phyloP scores from a whole-genome alignment of 2,888 invertebrate species.

The Bursaphelenchus okinawaensis region DNA sequence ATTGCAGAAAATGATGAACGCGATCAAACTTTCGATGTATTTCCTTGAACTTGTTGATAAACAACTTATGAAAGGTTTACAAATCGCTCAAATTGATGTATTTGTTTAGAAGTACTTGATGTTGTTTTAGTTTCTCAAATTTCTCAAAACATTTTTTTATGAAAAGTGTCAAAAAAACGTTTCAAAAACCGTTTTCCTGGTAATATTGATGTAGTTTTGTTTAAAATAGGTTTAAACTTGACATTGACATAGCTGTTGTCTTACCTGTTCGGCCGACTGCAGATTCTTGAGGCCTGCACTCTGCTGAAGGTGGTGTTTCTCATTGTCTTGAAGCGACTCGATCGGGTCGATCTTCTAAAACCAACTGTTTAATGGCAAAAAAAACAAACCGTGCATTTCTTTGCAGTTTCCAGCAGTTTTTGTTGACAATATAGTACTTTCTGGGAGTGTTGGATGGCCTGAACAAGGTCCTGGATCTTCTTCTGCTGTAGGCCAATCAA shows the following conservation, averaged over 20 bases:
- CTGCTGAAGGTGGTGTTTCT: conserved; percentile 10
- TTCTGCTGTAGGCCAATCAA: conserved; percentile 46
- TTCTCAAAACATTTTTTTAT: too few species aligned
- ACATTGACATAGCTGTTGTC: conserved; percentile 1
- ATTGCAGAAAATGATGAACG: too few species aligned
- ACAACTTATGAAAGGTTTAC: too few species aligned
- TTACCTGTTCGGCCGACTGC: conserved; percentile 12
- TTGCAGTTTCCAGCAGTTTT: conserved; percentile 43
- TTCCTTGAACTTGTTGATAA: too few species aligned
- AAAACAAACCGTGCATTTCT: conserved; percentile 1
- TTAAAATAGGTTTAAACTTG: not conserved
- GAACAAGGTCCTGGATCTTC: conserved; percentile 45
- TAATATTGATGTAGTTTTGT: too few species aligned
- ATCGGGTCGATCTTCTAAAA: conserved; percentile 1
- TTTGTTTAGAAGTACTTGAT: too few species aligned
- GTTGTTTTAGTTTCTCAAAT: too few species aligned
- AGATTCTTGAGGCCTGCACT: conserved; percentile 1
- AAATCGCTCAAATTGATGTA: too few species aligned
- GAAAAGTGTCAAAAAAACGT: too few species aligned
- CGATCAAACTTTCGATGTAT: too few species aligned
- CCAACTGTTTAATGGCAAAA: not conserved
- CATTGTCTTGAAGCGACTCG: conserved; percentile 1
- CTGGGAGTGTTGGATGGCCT: conserved; percentile 43
- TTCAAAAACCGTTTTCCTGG: too few species aligned
- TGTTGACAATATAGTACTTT: conserved; percentile 50